These are phyloP conservation scores for Amphiprion clarkii DNA, from an alignment of 2,797 vertebrate species.

Conservation along the genomic window DNA sequence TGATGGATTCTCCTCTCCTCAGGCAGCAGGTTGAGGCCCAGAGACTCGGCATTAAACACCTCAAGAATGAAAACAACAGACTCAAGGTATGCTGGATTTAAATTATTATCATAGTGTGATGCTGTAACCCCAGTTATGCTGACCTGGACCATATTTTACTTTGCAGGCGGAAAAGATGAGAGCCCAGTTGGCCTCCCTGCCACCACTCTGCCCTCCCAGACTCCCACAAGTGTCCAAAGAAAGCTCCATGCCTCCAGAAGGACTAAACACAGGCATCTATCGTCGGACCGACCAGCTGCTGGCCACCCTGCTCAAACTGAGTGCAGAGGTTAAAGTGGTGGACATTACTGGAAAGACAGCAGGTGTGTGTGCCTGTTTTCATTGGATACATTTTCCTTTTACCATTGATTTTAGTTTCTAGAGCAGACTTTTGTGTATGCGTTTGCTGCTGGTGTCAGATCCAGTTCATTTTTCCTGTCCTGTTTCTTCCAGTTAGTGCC, in stretches of 20 bases:
- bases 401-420: neutral
- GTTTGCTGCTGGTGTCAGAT: neutral
- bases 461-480: neutral
- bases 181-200: conserved; percentile 87
- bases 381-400: neutral
- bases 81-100: conserved; percentile 84
- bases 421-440: neutral
- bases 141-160: neutral
- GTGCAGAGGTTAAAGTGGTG: conserved; percentile 88
- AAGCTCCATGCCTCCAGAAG: conserved; percentile 75
- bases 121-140: neutral
- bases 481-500: conserved; percentile 77
- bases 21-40: conserved; percentile 92
- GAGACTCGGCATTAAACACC: conserved; percentile 89
- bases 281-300: conserved; percentile 90
- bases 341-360: conserved; percentile 89
- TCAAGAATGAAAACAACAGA: conserved; percentile 92
- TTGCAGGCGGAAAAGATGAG: conserved; percentile 90
- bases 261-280: conserved; percentile 85
- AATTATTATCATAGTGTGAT: neutral
- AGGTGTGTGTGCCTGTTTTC: conserved; percentile 75
- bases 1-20: conserved; percentile 93
- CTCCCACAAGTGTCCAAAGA: conserved; percentile 79
- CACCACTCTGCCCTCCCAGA: conserved; percentile 87
- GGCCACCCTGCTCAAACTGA: conserved; percentile 90